These are phyloP conservation scores for Pelodytes ibericus DNA, from an alignment of 2,797 vertebrate genomes.

Conservation along the genomic window DNA sequence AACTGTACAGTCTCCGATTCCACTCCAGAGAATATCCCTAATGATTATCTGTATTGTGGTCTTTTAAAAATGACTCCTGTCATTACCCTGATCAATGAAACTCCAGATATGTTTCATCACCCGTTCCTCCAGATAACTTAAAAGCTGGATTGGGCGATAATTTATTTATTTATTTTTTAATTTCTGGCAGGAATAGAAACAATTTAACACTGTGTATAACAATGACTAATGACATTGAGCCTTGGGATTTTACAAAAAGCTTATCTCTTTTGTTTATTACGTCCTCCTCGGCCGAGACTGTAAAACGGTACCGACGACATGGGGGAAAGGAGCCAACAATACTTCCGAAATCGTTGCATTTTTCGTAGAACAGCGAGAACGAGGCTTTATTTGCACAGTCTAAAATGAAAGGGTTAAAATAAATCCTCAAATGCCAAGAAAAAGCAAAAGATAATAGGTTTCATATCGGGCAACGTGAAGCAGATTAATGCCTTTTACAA, in stretches of 20 bases:
- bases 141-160: neutral
- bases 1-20: neutral
- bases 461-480: too few species aligned
- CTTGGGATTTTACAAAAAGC: slow-evolving; percentile 15
- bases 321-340: too few species aligned
- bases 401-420: too few species aligned
- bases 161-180: too few species aligned
- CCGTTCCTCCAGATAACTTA: slow-evolving; percentile 16
- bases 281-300: neutral
- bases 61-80: slow-evolving; percentile 32
- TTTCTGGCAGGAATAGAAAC: neutral
- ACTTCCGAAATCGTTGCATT: too few species aligned
- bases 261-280: slow-evolving; percentile 35
- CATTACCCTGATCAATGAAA: slow-evolving; percentile 42
- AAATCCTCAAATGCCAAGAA: too few species aligned
- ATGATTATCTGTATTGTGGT: slow-evolving; percentile 41
- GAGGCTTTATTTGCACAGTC: too few species aligned
- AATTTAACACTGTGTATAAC: slow-evolving; percentile 45
- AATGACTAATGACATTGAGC: slow-evolving; percentile 35
- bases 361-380: too few species aligned
- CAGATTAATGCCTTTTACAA: too few species aligned
- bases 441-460: too few species aligned
- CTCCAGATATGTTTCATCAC: neutral
- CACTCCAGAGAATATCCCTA: slow-evolving; percentile 19
- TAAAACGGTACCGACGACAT: neutral